Base-by-base conservation (phyloP, 92 coral and sea anemone genomes). In the Zoanthus sociatus region DNA sequence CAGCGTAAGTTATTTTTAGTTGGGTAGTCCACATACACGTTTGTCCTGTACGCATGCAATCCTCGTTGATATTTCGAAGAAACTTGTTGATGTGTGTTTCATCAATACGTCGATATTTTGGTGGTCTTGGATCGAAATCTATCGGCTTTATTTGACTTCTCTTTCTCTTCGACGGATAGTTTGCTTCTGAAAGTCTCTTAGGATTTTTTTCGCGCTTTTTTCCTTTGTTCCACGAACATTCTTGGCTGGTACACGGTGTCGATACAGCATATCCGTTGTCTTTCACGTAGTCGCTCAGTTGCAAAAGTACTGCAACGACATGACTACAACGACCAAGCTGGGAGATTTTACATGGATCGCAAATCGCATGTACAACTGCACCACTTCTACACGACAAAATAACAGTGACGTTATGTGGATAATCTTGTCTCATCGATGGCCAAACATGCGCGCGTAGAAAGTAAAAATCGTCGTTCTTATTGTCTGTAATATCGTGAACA, bases 311-410 rank as follows among this genome's bases (percentile, higher is more conserved):
- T 13, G 89, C 89, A 58, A 89, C 81, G 33, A 89, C 82, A 51
- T 89, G 92, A 53, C 92, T 89, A 63, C 84, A 89, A 46, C 93
- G 79, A 31, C 93, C 93, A 13, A 89, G 78, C 83, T 14, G 83
- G 31, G 64, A 66, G 85, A 75, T 90, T 90, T 46, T 89, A 31
- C 93, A 85, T 7, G 92, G 92, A 16, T 78, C 76, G 71, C 89
- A 85, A 6, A 79, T 26, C 30, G 89, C 92, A 76, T 89, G 92
- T n/a, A 89, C 54, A 11, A 89, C 89, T 14, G 86, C 89, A 6
- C 89, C 92, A 50, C 92, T 26, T 26, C 26, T 26, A 26, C 26
- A 26, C 26, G 92, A 78, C 54, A 85, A 70, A 37, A 79, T 70
- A 12, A 85, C 33, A 17, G 37, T 20, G 8, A 77, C 92, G 84